Base-by-base conservation (phyloP, 2,888 invertebrate species). In the Orthosia gracilis region DNA sequence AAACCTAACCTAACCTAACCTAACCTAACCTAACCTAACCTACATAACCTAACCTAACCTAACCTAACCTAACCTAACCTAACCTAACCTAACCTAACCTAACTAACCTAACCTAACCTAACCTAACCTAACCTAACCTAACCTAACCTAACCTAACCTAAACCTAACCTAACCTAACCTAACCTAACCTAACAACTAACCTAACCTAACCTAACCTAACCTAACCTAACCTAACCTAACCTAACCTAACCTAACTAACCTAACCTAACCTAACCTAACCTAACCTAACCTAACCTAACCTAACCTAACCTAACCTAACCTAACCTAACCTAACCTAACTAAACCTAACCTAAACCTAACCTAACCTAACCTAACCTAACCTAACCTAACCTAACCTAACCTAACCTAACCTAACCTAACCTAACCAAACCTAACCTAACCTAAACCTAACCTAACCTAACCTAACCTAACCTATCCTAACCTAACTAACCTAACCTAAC, bases 1-100 rank as follows among this genome's bases (percentile, higher is more conserved):
- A 83, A 82, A 80, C 83, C 79, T 78, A 81, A 81, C 81, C 81
- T 78, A 81, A 81, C 78, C 72, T 77, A 77, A 80, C 80, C 80
- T 80, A 80, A 80, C 80, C 80, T 77, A 80, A 80, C 78, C 76
- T 76, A 82, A 74, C 76, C 73, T 76, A 82, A 74, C 78, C 74
- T 73, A 75, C 76, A 69, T 74, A 80, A 80, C 76, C 74, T 78
- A 80, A 78, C 78, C 74, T 75, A 78, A 80, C 78, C 77, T 78
- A 81, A 81, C 78, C 78, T 81, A 81, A 81, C 76, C 78, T 76
- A 67, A 66, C 64, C 64, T 64, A 78, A 76, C 77, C 76, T 72
- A 80, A 77, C 78, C 79, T 69, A 76, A 78, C 71, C 73, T 83
- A 83, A 83, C 83, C 80, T 80, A 83, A 79, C 83, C 80, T 79